Evolutionary conservation across 2,888 invertebrate species (phyloP), one percentile per base, ranked within the genome.

Genomic region (Euclidia mi): DNA sequence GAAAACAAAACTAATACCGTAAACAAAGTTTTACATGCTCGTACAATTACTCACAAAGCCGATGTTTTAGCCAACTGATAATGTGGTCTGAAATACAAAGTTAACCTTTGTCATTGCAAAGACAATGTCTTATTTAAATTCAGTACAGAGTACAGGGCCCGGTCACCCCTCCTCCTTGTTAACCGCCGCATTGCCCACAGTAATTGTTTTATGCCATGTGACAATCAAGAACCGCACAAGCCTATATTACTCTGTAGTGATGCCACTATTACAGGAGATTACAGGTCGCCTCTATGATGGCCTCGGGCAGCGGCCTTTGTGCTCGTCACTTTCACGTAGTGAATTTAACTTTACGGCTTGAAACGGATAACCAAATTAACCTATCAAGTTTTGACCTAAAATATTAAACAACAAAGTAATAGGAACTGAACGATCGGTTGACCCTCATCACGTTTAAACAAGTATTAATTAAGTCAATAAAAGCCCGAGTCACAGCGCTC

Each of bases 121-220:
- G 41, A 50, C 50, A 64, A 71, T 50, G 40, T 48, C 55, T 60
- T 50, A 61, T 70, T 70, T 57, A 58, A 70, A 67, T 71, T 64
- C 58, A n/a, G 20, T n/a, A 41, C n/a, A n/a, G n/a, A n/a, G n/a
- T n/a, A 12, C 25, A 55, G 59, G 43, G 40, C 31, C 6, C 31
- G 14, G 4, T 25, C 9, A 4, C 14, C 48, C 32, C 34, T 9
- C 7, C 45, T 42, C 31, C 42, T 51, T 63, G 56, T 44, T 47
- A 60, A 47, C 59, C 55, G 56, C 60, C 50, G 52, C 63, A 62
- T 57, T 69, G 58, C 44, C 45, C 51, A 14, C 52, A 44, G 48
- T 72, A 72, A 72, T 62, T 72, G 59, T 64, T 69, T 69, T 56
- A 72, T 62, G 56, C 47, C 72, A 61, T 72, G 61, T 66, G 63